These are phyloP conservation scores for Diabrotica virgifera DNA, from an alignment of 1,140 invertebrate genomes.

Conservation along the genomic window DNA sequence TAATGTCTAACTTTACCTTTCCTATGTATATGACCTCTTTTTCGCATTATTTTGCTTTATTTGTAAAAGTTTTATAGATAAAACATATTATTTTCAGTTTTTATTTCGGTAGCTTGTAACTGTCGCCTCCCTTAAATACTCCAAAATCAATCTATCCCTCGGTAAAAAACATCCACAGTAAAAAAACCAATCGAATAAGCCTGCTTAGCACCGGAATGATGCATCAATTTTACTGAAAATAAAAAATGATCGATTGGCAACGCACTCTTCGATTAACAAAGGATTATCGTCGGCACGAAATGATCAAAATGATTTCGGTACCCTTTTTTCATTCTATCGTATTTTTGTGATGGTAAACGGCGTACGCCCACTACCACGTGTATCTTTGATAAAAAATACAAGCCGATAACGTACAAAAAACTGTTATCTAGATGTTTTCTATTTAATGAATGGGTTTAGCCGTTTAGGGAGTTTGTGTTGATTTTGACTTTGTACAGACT, in stretches of 20 bases:
- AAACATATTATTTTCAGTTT: too few relatives aligned
- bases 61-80: too few relatives aligned
- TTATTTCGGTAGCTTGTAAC: too few relatives aligned
- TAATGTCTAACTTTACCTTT: too few relatives aligned
- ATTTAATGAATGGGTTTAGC: background rate
- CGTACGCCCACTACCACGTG: conserved; percentile 40
- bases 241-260: conserved; percentile 48
- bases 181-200: background rate
- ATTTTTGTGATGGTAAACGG: conserved; percentile 47
- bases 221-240: conserved; percentile 45
- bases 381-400: conserved; percentile 26
- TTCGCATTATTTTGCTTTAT: too few relatives aligned
- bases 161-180: background rate
- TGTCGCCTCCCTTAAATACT: too few relatives aligned
- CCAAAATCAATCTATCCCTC: too few relatives aligned
- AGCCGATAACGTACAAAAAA: conserved; percentile 34
- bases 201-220: conserved; percentile 36
- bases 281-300: conserved; percentile 39
- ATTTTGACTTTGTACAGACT: too few relatives aligned
- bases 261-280: conserved; percentile 46
- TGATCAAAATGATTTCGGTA: conserved; percentile 21
- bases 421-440: background rate
- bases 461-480: too few relatives aligned
- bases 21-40: too few relatives aligned
- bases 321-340: conserved; percentile 25